Conservation (phyloP, 2,797 vertebrate genomes). For the Tympanoctomys barrerae region DNA sequence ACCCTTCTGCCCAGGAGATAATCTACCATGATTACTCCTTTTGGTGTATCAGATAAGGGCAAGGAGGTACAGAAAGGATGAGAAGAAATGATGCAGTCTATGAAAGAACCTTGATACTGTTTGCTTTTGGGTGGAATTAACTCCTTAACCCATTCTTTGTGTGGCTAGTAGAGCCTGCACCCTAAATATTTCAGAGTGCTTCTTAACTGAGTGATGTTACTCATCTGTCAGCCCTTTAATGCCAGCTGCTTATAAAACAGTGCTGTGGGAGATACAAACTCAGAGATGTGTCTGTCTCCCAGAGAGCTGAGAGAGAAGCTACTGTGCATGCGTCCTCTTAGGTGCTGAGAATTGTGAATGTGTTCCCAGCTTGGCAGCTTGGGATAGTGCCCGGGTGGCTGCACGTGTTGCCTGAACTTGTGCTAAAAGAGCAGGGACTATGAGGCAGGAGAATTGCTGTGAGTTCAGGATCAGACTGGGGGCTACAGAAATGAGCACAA, state of each 20-base stretch:
- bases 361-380: neutral
- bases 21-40: conserved; percentile 47
- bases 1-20: neutral
- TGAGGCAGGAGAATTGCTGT: no score
- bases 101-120: conserved; percentile 26
- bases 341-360: neutral
- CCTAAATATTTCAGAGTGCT: neutral
- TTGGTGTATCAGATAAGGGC: neutral
- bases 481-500: no score
- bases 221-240: conserved; percentile 1
- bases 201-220: neutral
- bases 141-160: neutral
- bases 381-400: neutral
- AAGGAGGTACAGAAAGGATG: neutral
- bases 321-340: neutral
- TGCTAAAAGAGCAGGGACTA: no score
- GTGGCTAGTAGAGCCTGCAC: conserved; percentile 15
- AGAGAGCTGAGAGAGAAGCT: neutral
- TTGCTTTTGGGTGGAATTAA: neutral
- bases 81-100: neutral
- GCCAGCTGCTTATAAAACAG: neutral
- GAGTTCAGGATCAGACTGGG: no score
- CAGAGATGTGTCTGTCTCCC: neutral
- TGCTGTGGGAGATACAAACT: neutral
- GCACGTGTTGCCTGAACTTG: neutral